Percentiles rank a stretch among this genome's conserved stretches.
Evolutionary conservation across 2,888 invertebrate species (phyloP).

Genomic region (Cantharis lateralis): DNA sequence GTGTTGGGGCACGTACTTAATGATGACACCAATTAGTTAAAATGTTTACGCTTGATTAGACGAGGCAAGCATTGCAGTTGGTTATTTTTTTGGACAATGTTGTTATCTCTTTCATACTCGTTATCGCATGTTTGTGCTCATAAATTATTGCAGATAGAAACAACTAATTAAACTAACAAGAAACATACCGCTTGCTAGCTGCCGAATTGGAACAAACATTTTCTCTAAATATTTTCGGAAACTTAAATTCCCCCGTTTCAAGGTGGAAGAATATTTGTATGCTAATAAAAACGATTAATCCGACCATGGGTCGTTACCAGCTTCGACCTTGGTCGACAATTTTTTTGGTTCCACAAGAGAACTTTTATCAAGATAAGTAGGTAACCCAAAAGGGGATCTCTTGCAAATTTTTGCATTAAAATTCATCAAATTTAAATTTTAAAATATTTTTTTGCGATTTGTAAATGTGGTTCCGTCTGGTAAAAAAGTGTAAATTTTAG

Average conservation of each 20-base stretch:
- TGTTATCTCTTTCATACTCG: conserved; percentile 3
- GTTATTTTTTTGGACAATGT: neutral
- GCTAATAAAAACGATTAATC: neutral
- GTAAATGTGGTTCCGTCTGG: neutral
- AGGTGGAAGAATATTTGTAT: neutral
- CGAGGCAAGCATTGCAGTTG: neutral
- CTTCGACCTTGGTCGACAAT: neutral
- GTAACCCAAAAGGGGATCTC: neutral
- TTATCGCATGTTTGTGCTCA: conserved; percentile 12
- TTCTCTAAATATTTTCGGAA: neutral
- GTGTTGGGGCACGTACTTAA: neutral
- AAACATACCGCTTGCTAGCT: conserved; percentile 1
- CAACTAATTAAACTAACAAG: conserved; percentile 15
- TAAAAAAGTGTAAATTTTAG: neutral
- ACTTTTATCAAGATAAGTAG: neutral
- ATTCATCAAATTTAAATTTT: neutral
- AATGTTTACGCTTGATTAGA: conserved; percentile 12
- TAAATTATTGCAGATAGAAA: conserved; percentile 13
- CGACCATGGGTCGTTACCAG: neutral
- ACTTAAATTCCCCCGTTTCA: neutral
- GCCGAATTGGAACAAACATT: neutral
- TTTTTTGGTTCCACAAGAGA: neutral
- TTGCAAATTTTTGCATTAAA: neutral
- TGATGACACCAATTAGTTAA: conserved; percentile 18
- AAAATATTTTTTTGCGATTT: neutral